These are phyloP conservation scores for Linnaemya tessellans DNA, from an alignment of 2,888 invertebrate genomes.

Conservation along the genomic window DNA sequence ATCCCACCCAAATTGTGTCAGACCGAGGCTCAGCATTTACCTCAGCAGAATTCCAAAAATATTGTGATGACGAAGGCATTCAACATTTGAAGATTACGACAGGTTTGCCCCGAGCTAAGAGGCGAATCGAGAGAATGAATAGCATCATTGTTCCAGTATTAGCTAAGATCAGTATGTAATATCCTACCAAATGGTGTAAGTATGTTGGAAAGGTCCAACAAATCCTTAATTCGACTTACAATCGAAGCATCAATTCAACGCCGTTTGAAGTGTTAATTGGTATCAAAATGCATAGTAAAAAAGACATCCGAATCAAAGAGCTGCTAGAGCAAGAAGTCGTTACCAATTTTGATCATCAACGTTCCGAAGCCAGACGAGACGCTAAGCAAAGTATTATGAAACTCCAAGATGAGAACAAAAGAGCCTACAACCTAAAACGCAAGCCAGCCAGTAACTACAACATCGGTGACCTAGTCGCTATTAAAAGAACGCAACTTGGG, in stretches of 20 bases:
- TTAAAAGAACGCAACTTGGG: too few species aligned
- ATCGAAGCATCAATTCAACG: constrained; percentile 65
- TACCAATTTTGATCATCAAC: constrained; percentile 46
- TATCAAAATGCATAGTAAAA: constrained; percentile 7
- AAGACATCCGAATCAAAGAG: too few species aligned
- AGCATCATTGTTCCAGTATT: constrained; percentile 41
- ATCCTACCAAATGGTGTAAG: constrained; percentile 29
- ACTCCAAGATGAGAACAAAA: constrained; percentile 48
- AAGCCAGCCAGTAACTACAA: constrained; percentile 44
- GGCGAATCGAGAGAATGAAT: constrained; percentile 64
- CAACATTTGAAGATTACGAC: constrained; percentile 56
- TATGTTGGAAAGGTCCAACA: constrained; percentile 55
- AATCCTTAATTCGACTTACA: constrained; percentile 56
- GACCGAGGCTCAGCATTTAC: constrained; percentile 78
- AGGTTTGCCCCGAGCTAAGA: constrained; percentile 60
- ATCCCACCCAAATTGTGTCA: constrained; percentile 78
- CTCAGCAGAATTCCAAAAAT: constrained; percentile 76
- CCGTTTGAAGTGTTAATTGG: constrained; percentile 70
- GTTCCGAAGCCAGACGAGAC: constrained; percentile 29
- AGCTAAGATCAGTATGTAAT: constrained; percentile 49
- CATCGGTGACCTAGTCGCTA: constrained; percentile 42
- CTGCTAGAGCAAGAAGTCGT: constrained; percentile 21
- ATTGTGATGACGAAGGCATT: constrained; percentile 77
- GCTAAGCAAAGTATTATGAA: constrained; percentile 50
- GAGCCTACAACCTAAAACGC: constrained; percentile 47